Base-by-base conservation (phyloP, 2,113 vertebrate species). In the Crocuta crocuta region DNA sequence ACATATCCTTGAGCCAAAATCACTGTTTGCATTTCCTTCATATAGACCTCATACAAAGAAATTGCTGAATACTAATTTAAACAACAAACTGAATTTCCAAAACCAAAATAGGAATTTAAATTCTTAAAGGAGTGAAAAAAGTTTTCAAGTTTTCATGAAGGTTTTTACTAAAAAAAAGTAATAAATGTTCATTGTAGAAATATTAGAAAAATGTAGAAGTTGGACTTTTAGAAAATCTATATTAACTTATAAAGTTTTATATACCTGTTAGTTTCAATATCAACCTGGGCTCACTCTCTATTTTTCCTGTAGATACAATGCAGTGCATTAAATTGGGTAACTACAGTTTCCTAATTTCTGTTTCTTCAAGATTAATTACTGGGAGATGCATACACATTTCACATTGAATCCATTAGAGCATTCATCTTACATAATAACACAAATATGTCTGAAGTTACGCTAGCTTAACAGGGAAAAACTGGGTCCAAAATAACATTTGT, bases 301-400 rank as follows among this genome's bases (percentile, higher is more conserved):
- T 81, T 24, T 79, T 89, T 94, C 7, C 12, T 91, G 31, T 35
- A 74, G 26, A 9, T 76, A 81, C 31, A 85, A 63, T 9, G 1
- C 6, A 76, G 31, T 26, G 3, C 0, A 10, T 68, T 89, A 61
- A 83, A 71, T 68, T 8, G 28, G 16, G 23, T 33, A 68, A 53
- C 58, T 91, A n/a, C 3, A 74, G 15, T 89, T 83, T 88, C 2
- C 31, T 94, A 66, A 93, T 10, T 91, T 48, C 11, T 74, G 48
- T 21, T 50, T 74, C 9, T 84, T 91, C 55, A 95, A 61, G 78
- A 85, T 92, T 96, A 79, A 73, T 82, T 88, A 58, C 15, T 66
- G 61, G 31, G 19, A 71, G 2, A 63, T 28, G 65, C 63, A 43
- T 19, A 24, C 3, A 4, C 10, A 7, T 55, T 88, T 73, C 26